Evolutionary conservation across 1,140 invertebrate species (phyloP).

Genomic region (Tribolium castaneum): DNA sequence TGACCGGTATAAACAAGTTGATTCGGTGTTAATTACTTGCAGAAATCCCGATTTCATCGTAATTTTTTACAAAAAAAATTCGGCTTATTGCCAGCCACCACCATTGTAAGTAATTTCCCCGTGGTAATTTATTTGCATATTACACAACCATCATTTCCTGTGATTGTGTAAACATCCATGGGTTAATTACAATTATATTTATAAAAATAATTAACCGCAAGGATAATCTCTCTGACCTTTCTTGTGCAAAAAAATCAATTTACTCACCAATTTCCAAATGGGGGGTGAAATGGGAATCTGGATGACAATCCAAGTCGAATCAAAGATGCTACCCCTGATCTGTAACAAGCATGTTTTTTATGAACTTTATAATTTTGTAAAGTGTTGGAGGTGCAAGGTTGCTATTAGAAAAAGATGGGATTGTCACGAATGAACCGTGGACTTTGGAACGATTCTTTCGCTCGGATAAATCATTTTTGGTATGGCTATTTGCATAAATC

Average conservation of each 20-base stretch:
- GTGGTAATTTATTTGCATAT: neutral
- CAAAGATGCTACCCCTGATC: neutral
- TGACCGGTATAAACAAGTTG: neutral
- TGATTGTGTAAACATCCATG: slow-evolving; percentile 1
- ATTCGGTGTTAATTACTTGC: neutral
- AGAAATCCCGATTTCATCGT: neutral
- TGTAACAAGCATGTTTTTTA: neutral
- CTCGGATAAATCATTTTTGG: slow-evolving; percentile 3
- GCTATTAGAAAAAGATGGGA: neutral
- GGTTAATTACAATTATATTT: slow-evolving; percentile 12
- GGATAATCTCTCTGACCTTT: neutral
- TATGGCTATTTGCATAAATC: neutral
- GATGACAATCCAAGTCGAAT: neutral
- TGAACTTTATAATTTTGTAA: neutral
- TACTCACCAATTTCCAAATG: neutral
- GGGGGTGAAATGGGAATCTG: too few species aligned
- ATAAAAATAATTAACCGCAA: neutral
- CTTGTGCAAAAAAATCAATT: neutral
- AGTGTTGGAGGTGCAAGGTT: neutral
- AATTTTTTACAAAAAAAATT: neutral
- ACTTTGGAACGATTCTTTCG: neutral
- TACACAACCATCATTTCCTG: slow-evolving; percentile 7
- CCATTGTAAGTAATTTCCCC: neutral
- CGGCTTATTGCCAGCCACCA: neutral
- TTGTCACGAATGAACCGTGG: neutral